Evolutionary conservation across 2,888 invertebrate species (phyloP).

Genomic region (Pyrgus malvae): DNA sequence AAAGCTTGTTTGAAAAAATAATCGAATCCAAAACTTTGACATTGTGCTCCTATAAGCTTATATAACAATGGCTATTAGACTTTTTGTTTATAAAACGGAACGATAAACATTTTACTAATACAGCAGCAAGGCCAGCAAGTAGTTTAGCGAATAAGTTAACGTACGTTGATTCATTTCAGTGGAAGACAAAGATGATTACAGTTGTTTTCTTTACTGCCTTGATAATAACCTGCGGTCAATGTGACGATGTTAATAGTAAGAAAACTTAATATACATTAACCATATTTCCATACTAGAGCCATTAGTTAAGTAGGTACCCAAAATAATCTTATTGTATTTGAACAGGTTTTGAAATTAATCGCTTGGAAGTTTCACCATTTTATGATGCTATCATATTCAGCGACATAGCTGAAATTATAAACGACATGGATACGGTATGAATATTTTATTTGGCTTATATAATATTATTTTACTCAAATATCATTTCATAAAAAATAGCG

Average conservation of each 20-base stretch:
- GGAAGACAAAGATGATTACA: neutral
- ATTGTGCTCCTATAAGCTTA: neutral
- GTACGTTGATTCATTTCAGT: neutral
- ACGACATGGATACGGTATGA: constrained; percentile 51
- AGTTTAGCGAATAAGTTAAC: no score
- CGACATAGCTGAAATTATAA: constrained; percentile 68
- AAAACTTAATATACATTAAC: no score
- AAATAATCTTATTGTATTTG: neutral
- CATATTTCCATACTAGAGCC: no score
- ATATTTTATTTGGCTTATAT: no score
- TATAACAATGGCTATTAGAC: constrained; percentile 5
- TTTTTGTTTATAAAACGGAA: constrained; percentile 1
- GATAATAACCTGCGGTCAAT: constrained; percentile 18
- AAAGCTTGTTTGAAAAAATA: no score
- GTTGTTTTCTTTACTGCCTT: neutral
- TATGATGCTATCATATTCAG: constrained; percentile 68
- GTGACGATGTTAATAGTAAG: constrained; percentile 61
- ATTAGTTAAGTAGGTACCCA: no score
- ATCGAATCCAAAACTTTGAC: no score
- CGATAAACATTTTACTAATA: constrained; percentile 9
- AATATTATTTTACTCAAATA: no score
- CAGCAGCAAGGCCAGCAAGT: no score
- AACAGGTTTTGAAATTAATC: constrained; percentile 8
- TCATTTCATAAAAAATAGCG: neutral
- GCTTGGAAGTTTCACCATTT: constrained; percentile 57